Evolutionary conservation across 2,113 vertebrate species (phyloP).

Genomic region (Uria lomvia): DNA sequence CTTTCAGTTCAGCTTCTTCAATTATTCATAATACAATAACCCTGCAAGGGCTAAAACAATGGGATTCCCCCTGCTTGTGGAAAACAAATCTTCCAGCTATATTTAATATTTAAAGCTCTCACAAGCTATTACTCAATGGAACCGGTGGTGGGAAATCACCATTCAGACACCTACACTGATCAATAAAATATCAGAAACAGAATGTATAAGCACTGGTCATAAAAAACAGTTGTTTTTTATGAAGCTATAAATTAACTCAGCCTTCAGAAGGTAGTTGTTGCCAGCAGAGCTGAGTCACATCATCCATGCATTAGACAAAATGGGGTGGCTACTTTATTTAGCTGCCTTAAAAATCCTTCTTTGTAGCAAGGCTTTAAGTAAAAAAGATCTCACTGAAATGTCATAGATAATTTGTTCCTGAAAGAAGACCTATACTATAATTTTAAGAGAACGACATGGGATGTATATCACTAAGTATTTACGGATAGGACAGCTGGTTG

Average conservation of each 20-base stretch:
- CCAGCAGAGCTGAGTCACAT: not conserved
- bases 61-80: constrained; percentile 13
- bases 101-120: constrained; percentile 53
- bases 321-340: not conserved
- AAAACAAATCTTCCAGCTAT: constrained; percentile 27
- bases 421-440: not conserved
- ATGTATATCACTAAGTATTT: not conserved
- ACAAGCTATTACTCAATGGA: not conserved
- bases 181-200: constrained; percentile 35
- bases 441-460: not conserved
- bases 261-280: not conserved
- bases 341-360: not conserved
- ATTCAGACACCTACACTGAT: not conserved
- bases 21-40: constrained; percentile 14
- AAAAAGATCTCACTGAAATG: not conserved
- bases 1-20: constrained; percentile 15
- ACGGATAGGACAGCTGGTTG: not conserved
- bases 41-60: not conserved
- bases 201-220: not conserved
- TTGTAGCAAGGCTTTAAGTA: not conserved
- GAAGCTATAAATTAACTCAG: not conserved
- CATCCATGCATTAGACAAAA: not conserved
- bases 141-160: not conserved
- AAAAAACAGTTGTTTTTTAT: not conserved
- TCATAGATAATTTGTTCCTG: not conserved